These are phyloP conservation scores for Cheilosia urbana DNA, from an alignment of 2,888 invertebrate genomes.

Conservation along the genomic window DNA sequence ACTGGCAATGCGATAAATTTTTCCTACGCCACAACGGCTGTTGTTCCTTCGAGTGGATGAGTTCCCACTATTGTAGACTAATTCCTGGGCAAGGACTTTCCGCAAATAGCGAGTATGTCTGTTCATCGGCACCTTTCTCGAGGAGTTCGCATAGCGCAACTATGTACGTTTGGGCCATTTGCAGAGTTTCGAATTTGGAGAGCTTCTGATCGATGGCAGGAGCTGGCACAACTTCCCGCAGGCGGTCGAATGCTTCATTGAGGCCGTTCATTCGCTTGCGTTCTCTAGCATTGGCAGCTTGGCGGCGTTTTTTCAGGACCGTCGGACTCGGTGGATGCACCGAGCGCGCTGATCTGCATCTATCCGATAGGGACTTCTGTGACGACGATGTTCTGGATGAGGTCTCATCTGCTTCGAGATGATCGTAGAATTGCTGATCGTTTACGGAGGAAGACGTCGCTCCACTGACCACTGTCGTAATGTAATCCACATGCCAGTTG, in stretches of 20 bases:
- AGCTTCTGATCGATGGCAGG: conserved; percentile 89
- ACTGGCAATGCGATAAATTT: conserved; percentile 70
- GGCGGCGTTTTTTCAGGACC: conserved; percentile 86
- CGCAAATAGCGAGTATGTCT: conserved; percentile 76
- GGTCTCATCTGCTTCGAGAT: conserved; percentile 48
- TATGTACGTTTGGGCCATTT: conserved; percentile 92
- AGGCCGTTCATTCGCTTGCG: conserved; percentile 90
- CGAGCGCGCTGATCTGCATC: conserved; percentile 10
- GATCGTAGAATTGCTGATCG: conserved; percentile 46
- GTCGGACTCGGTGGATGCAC: conserved; percentile 85
- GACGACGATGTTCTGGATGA: conserved; percentile 54
- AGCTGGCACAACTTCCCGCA: conserved; percentile 89
- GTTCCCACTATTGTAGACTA: conserved; percentile 55
- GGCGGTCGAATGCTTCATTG: conserved; percentile 89
- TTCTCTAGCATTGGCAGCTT: conserved; percentile 91
- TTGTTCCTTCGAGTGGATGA: conserved; percentile 1
- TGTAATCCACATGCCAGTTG: conserved; percentile 66
- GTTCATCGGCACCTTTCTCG: conserved; percentile 81
- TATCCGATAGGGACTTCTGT: conserved; percentile 27
- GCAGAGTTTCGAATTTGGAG: conserved; percentile 91
- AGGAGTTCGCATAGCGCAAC: conserved; percentile 88
- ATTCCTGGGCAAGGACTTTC: conserved; percentile 70
- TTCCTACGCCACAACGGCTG: background rate
- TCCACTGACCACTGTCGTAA: conserved; percentile 31
- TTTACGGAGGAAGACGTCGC: background rate